phyloP scores from a whole-genome alignment of 1,140 invertebrate genomes.

The Drosophila nannoptera region DNA sequence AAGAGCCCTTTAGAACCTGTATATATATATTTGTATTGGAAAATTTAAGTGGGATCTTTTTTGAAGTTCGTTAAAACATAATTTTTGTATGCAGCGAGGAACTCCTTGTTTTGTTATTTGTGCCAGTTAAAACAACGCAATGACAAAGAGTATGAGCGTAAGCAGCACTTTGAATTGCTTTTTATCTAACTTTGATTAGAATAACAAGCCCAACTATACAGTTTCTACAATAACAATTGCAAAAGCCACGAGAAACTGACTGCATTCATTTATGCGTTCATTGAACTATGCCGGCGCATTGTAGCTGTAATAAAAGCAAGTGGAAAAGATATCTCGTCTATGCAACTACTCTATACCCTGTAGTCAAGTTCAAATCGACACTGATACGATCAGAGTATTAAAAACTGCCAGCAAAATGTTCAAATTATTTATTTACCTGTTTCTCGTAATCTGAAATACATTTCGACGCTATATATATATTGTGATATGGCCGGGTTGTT shows the following conservation, averaged over 20 bases:
- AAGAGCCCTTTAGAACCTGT: too few relatives aligned
- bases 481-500: too few relatives aligned
- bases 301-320: constrained; percentile 37
- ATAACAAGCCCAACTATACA: constrained; percentile 57
- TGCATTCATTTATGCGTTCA: constrained; percentile 63
- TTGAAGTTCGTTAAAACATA: too few relatives aligned
- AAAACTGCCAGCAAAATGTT: too few relatives aligned
- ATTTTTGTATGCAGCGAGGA: constrained; percentile 3
- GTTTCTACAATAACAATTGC: constrained; percentile 30
- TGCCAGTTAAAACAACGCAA: constrained; percentile 56
- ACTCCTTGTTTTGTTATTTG: constrained; percentile 48
- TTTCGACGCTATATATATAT: too few relatives aligned
- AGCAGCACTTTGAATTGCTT: constrained; percentile 39
- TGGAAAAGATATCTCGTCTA: constrained; percentile 42
- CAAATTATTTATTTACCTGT: too few relatives aligned
- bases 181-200: constrained; percentile 73
- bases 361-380: neutral
- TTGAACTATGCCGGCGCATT: constrained; percentile 70
- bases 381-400: too few relatives aligned
- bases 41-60: too few relatives aligned
- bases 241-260: constrained; percentile 17
- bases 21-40: too few relatives aligned
- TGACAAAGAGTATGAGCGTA: constrained; percentile 27
- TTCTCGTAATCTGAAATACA: too few relatives aligned
- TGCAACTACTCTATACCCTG: constrained; percentile 36